Conservation (phyloP, 1,140 invertebrate genomes). For the Bombus terrestris region DNA sequence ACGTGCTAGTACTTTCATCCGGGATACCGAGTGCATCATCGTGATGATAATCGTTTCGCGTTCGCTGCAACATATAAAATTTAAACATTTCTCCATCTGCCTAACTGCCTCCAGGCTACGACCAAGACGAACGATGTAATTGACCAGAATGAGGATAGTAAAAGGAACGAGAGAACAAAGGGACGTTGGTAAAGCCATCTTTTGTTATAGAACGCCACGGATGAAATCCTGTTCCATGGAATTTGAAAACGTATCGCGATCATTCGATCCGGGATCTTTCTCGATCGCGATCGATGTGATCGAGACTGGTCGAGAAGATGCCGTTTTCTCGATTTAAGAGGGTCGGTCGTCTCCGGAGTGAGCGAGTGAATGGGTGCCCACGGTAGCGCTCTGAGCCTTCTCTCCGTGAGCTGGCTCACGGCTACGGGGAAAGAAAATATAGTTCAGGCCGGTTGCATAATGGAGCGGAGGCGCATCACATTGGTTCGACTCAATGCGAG, state of each 20-base stretch:
- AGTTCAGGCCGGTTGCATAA: constrained; percentile 66
- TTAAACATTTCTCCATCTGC: constrained; percentile 13
- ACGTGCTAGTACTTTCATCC: constrained; percentile 36
- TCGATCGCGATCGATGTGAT: constrained; percentile 24
- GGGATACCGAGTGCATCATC: constrained; percentile 9
- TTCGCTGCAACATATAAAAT: constrained; percentile 32
- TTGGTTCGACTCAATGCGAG: constrained; percentile 28
- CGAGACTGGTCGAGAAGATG: background rate
- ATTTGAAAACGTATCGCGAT: constrained; percentile 50
- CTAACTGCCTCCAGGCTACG: constrained; percentile 1
- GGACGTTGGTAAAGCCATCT: background rate
- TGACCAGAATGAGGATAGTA: background rate
- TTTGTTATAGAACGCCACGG: background rate
- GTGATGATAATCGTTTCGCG: constrained; percentile 10
- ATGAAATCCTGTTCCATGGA: background rate
- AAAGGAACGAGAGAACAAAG: constrained; percentile 16
- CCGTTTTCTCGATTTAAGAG: constrained; percentile 41
- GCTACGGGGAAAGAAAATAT: constrained; percentile 58
- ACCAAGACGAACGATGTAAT: background rate
- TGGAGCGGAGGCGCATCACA: constrained; percentile 54
- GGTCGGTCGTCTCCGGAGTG: constrained; percentile 30
- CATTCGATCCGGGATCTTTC: constrained; percentile 21
- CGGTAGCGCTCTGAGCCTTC: constrained; percentile 54
- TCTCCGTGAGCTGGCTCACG: constrained; percentile 20
- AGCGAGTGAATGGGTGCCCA: constrained; percentile 62